These are phyloP conservation scores for Hoplostethus atlanticus DNA, from an alignment of 2,797 vertebrate genomes.

Conservation along the genomic window DNA sequence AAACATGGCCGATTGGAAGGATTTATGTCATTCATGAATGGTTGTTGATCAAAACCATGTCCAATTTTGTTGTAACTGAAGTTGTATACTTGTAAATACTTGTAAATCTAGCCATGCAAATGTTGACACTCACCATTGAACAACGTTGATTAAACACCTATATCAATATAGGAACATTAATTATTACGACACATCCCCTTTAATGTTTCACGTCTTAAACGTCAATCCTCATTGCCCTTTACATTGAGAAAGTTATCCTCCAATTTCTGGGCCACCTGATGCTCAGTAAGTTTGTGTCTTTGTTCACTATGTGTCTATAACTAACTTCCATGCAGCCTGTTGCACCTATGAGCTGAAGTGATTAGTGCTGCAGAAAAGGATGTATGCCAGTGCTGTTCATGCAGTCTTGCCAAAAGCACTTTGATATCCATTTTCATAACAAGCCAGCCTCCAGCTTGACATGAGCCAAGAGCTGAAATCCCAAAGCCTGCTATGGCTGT, in stretches of 20 bases:
- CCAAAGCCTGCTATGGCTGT: slow-evolving; percentile 65
- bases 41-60: slow-evolving; percentile 10
- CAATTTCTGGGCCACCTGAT: slow-evolving; percentile 10
- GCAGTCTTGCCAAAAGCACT: slow-evolving; percentile 71
- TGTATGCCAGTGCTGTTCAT: slow-evolving; percentile 60
- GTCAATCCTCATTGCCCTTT: too few relatives aligned
- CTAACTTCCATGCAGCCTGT: slow-evolving; percentile 46
- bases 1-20: not conserved
- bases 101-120: too few relatives aligned
- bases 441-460: slow-evolving; percentile 47
- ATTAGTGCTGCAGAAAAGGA: slow-evolving; percentile 63
- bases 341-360: slow-evolving; percentile 59
- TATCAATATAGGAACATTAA: too few relatives aligned
- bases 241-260: slow-evolving; percentile 18
- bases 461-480: slow-evolving; percentile 69
- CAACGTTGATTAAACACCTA: too few relatives aligned
- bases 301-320: slow-evolving; percentile 30
- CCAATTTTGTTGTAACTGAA: slow-evolving; percentile 2
- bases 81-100: too few relatives aligned
- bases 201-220: too few relatives aligned
- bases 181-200: too few relatives aligned
- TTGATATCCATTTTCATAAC: slow-evolving; percentile 75
- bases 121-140: too few relatives aligned
- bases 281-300: slow-evolving; percentile 15
- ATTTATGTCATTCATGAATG: not conserved